phyloP scores from a whole-genome alignment of 2,888 invertebrate species.

The Ryuthela nishihirai region DNA sequence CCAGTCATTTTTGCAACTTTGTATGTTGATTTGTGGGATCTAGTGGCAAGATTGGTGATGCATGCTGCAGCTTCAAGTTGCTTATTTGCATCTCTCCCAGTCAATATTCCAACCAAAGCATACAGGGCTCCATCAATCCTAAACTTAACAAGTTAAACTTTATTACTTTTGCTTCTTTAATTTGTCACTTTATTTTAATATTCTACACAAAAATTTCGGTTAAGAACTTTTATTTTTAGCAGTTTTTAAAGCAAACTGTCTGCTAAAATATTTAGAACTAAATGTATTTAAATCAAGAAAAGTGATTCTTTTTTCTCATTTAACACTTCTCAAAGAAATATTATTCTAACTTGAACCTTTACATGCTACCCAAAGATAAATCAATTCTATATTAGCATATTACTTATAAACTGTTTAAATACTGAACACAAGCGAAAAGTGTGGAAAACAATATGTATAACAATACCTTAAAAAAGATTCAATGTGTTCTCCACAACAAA shows the following conservation, averaged over 20 bases:
- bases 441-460: not conserved
- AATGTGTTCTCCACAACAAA: not conserved
- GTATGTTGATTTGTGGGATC: conserved; percentile 14
- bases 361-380: too few species aligned
- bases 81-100: conserved; percentile 10
- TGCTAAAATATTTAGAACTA: not conserved
- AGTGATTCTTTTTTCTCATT: too few species aligned
- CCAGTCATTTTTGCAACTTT: conserved; percentile 14
- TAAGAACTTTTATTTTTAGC: too few species aligned
- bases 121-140: conserved; percentile 15
- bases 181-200: too few species aligned
- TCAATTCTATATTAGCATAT: too few species aligned
- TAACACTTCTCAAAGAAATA: too few species aligned
- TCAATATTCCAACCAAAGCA: not conserved
- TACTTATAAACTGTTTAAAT: not conserved
- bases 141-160: not conserved
- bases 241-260: not conserved
- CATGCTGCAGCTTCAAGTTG: conserved; percentile 29
- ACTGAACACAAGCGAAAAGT: not conserved
- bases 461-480: conserved; percentile 18
- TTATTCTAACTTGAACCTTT: too few species aligned
- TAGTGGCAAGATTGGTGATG: conserved; percentile 23
- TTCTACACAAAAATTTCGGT: too few species aligned
- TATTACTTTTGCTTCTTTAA: too few species aligned
- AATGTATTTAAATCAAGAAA: too few species aligned